These are phyloP conservation scores for Crotalus tigris DNA, from an alignment of 2,113 vertebrate genomes.

Conservation along the genomic window DNA sequence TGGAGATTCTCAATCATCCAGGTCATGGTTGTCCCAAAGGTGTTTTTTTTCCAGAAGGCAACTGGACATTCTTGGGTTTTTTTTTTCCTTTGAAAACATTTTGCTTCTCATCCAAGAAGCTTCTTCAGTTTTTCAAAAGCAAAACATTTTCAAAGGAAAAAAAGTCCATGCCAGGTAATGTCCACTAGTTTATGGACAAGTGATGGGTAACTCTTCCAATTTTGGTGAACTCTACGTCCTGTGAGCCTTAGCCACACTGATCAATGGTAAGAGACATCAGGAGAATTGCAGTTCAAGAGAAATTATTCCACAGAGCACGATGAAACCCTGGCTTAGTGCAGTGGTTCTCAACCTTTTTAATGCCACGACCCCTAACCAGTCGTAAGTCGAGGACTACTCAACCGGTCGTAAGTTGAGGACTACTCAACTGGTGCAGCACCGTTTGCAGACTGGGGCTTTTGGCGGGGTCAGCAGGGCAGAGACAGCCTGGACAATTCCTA, in stretches of 20 bases:
- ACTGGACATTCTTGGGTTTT: not conserved
- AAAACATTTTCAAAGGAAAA: not conserved
- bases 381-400: too few species aligned
- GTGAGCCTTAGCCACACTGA: not conserved
- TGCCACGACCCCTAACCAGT: too few species aligned
- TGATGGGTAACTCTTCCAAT: not conserved
- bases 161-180: not conserved
- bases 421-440: too few species aligned
- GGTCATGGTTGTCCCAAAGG: not conserved
- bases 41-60: not conserved
- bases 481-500: too few species aligned
- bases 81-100: not conserved
- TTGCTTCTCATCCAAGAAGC: not conserved
- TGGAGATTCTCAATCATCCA: not conserved
- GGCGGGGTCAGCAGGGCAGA: too few species aligned
- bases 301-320: not conserved
- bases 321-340: not conserved
- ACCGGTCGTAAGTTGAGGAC: too few species aligned
- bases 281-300: not conserved
- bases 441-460: too few species aligned
- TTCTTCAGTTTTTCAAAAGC: not conserved
- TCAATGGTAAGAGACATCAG: not conserved
- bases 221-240: not conserved
- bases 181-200: not conserved
- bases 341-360: too few species aligned